phyloP scores from a whole-genome alignment of 2,113 vertebrate genomes.

The Casuarius casuarius region DNA sequence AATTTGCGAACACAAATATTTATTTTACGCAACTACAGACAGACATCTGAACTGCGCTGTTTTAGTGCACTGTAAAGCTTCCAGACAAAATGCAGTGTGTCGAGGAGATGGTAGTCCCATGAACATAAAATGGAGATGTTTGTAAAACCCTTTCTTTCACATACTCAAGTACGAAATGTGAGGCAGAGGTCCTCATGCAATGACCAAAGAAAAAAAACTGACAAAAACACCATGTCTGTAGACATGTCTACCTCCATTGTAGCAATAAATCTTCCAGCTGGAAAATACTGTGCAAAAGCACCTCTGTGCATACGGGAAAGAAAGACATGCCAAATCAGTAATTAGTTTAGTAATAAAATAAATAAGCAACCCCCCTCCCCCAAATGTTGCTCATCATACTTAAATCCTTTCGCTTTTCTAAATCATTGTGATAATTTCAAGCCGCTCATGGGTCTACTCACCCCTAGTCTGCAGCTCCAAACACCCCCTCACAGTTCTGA shows the following conservation, averaged over 20 bases:
- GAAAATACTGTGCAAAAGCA: not conserved
- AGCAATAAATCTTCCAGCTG: not conserved
- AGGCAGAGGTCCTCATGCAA: not conserved
- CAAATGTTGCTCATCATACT: not conserved
- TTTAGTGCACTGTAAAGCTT: not conserved
- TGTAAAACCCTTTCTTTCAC: not conserved
- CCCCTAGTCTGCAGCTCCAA: not conserved
- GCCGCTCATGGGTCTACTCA: not conserved
- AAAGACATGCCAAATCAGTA: not conserved
- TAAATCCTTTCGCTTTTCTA: not conserved
- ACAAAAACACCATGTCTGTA: not conserved
- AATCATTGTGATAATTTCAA: not conserved
- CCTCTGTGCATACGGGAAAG: not conserved
- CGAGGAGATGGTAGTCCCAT: not conserved
- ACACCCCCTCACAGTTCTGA: fast-evolving
- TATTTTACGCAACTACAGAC: not conserved
- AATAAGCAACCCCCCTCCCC: not conserved
- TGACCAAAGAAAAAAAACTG: not conserved
- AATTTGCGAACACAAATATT: not conserved
- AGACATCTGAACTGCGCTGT: not conserved
- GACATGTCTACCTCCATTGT: not conserved
- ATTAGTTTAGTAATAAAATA: not conserved
- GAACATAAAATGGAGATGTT: not conserved
- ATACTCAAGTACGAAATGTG: not conserved
- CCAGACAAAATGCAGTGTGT: not conserved